Conservation (phyloP, 2,888 invertebrate species). For the Cephus pulcher region DNA sequence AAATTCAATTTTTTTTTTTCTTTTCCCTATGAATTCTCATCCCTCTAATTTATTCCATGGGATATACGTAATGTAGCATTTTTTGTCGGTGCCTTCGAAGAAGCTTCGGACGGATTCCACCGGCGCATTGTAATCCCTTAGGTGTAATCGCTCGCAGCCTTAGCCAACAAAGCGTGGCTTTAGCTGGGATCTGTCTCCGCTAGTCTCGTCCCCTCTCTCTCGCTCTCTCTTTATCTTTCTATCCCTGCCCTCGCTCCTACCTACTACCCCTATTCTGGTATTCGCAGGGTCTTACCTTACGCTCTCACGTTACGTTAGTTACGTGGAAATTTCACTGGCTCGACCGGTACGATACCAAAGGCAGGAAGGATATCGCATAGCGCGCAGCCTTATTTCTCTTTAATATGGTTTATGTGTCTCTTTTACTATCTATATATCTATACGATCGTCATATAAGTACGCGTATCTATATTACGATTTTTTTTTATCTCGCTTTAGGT, state of each 20-base stretch:
- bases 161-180: constrained; percentile 24
- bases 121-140: neutral
- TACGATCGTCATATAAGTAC: neutral
- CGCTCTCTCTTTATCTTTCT: neutral
- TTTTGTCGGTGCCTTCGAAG: neutral
- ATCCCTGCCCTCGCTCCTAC: neutral
- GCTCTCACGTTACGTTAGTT: constrained; percentile 20
- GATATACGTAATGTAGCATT: neutral
- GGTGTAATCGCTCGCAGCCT: neutral
- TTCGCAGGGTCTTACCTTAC: constrained; percentile 14
- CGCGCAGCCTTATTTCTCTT: neutral
- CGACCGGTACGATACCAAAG: constrained; percentile 24
- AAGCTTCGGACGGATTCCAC: neutral
- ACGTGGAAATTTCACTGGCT: constrained; percentile 30
- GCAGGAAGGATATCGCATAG: neutral
- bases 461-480: neutral
- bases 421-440: neutral
- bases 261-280: constrained; percentile 21
- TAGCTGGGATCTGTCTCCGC: constrained; percentile 15
- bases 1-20: neutral
- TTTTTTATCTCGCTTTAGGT: neutral
- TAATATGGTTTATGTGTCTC: neutral
- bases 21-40: neutral
- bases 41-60: neutral
- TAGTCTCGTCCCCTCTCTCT: neutral